A percentile compares a stretch with the other conserved stretches of the same genome.
Conservation (phyloP, 2,888 invertebrate genomes). For the Phanerotoma sp. region DNA sequence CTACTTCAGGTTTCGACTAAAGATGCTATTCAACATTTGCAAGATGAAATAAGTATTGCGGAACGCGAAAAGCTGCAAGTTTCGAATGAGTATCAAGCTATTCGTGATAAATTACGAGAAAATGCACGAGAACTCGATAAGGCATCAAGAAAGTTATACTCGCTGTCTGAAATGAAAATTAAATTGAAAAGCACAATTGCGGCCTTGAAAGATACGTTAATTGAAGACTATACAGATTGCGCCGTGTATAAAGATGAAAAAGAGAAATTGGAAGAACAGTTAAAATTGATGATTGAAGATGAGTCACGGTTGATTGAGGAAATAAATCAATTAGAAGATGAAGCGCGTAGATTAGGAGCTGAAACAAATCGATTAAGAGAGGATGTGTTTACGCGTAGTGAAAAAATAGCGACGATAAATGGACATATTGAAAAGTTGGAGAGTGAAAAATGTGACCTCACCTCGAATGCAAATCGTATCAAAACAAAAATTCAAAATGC, state of each 20-base stretch:
- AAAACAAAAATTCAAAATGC: conserved; percentile 31
- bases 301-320: conserved; percentile 39
- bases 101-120: conserved; percentile 35
- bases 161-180: conserved; percentile 28
- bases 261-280: conserved; percentile 48
- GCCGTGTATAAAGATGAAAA: conserved; percentile 53
- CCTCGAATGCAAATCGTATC: conserved; percentile 31
- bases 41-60: conserved; percentile 41
- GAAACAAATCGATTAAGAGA: conserved; percentile 43
- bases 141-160: conserved; percentile 37
- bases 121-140: conserved; percentile 33
- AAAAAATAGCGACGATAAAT: conserved; percentile 39
- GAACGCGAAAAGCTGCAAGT: conserved; percentile 32
- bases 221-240: too few species aligned
- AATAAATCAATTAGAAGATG: conserved; percentile 45
- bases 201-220: too few species aligned
- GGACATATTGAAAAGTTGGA: conserved; percentile 58
- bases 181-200: conserved; percentile 34
- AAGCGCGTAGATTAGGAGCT: conserved; percentile 48
- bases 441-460: conserved; percentile 50
- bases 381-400: conserved; percentile 35
- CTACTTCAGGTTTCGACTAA: conserved; percentile 69
- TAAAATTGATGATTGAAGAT: conserved; percentile 39
- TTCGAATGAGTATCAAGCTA: conserved; percentile 19
- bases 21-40: conserved; percentile 63